phyloP scores from a whole-genome alignment of 2,888 invertebrate species.

The Trissolcus brochymenae region DNA sequence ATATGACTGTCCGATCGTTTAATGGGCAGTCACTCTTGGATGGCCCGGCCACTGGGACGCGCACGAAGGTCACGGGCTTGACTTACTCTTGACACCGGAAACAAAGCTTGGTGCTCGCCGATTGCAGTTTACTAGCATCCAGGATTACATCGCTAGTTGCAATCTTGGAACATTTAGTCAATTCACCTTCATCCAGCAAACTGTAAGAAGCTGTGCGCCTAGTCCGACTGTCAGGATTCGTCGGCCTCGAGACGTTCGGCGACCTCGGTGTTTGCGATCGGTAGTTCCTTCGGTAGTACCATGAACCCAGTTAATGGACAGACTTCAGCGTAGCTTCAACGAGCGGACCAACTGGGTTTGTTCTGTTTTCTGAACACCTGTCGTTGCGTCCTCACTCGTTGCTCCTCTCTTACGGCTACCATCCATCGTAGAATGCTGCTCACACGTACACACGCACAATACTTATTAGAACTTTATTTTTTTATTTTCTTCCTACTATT shows the following conservation, averaged over 20 bases:
- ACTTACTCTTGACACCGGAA: constrained; percentile 43
- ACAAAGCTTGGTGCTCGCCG: constrained; percentile 54
- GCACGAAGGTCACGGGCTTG: constrained; percentile 38
- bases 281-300: constrained; percentile 56
- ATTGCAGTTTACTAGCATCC: constrained; percentile 59
- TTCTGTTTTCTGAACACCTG: constrained; percentile 74
- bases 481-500: constrained; percentile 56
- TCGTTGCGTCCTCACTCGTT: constrained; percentile 62
- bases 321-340: constrained; percentile 68
- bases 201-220: constrained; percentile 57
- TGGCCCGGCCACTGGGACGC: constrained; percentile 44
- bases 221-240: constrained; percentile 47
- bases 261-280: constrained; percentile 57
- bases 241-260: constrained; percentile 51
- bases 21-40: constrained; percentile 53
- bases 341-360: constrained; percentile 66
- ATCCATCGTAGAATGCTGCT: constrained; percentile 66
- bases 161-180: constrained; percentile 67
- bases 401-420: constrained; percentile 65
- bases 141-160: constrained; percentile 52
- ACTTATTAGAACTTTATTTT: constrained; percentile 56
- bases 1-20: constrained; percentile 57
- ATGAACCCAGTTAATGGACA: constrained; percentile 67
- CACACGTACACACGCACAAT: constrained; percentile 60
- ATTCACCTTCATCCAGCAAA: constrained; percentile 63